phyloP scores from a whole-genome alignment of 2,888 invertebrate species.

The Cordilura impudica region DNA sequence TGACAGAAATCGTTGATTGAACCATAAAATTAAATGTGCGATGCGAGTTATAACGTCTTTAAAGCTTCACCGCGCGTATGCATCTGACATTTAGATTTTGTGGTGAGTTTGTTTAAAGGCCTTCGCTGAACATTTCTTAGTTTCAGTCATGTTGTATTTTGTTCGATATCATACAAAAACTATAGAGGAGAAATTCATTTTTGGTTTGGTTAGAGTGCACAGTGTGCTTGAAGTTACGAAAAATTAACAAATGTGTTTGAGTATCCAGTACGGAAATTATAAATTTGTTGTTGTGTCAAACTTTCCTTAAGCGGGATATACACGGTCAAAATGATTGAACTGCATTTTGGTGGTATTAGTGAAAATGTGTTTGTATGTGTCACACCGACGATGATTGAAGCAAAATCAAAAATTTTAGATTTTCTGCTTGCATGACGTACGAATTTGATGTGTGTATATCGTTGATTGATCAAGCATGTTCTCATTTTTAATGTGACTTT shows the following conservation, averaged over 20 bases:
- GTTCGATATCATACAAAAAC: slow-evolving; percentile 55
- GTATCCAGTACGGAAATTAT: too few species aligned
- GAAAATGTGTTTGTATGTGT: too few species aligned
- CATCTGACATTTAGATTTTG: slow-evolving; percentile 57
- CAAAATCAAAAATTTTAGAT: too few species aligned
- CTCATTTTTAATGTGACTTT: too few species aligned
- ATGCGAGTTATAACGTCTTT: slow-evolving; percentile 50
- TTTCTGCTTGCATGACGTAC: too few species aligned
- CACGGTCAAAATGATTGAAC: too few species aligned
- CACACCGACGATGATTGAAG: too few species aligned
- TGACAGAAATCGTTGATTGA: slow-evolving; percentile 31
- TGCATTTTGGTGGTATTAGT: too few species aligned
- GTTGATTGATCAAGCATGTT: too few species aligned
- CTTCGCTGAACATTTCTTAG: slow-evolving; percentile 38
- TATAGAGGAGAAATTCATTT: neutral
- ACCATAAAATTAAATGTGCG: slow-evolving; percentile 16
- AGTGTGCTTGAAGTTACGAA: neutral
- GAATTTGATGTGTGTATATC: too few species aligned
- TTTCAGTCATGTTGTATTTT: slow-evolving; percentile 63
- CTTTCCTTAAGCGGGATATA: too few species aligned
- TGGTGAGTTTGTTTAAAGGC: slow-evolving; percentile 56
- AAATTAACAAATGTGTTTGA: slow-evolving; percentile 1
- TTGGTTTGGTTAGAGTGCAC: neutral
- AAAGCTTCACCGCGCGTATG: slow-evolving; percentile 60
- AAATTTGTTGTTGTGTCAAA: too few species aligned